A percentile compares a stretch with the other conserved stretches of the same genome.
Conservation (phyloP, 2,113 vertebrate species). For the Myrmecobius fasciatus region DNA sequence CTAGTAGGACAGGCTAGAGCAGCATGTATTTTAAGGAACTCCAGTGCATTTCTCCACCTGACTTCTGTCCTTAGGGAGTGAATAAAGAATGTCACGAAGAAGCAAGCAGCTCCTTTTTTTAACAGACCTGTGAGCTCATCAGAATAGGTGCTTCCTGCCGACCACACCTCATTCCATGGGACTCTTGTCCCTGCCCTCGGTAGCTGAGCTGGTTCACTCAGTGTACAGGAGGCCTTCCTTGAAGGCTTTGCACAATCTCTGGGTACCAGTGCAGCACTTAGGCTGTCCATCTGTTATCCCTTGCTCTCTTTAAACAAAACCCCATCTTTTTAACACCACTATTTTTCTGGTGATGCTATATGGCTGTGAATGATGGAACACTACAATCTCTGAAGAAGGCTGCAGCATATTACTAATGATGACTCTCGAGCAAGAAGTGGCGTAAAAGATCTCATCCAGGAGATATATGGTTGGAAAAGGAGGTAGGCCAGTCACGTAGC, state of each 20-base stretch:
- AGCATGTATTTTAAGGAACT: neutral
- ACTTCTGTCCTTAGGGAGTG: neutral
- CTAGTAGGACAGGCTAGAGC: neutral
- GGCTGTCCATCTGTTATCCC: neutral
- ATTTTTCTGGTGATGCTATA: neutral
- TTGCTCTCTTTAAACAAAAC: neutral
- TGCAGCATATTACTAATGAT: neutral
- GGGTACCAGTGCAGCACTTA: neutral
- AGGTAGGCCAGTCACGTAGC: neutral
- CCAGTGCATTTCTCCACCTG: neutral
- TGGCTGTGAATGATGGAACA: neutral
- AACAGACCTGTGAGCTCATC: neutral
- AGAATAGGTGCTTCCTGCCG: neutral
- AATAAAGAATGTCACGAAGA: neutral
- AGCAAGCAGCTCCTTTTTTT: neutral
- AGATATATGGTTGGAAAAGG: neutral
- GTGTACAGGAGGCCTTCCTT: neutral
- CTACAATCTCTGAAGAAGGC: neutral
- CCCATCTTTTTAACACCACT: neutral
- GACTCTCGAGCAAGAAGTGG: slow-evolving; percentile 5
- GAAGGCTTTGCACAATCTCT: neutral
- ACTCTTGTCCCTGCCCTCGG: neutral
- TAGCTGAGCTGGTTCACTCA: neutral
- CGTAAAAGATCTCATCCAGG: neutral
- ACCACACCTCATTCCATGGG: neutral